A percentile compares a stretch with the other conserved stretches of the same genome.
Conservation (phyloP, 2,113 vertebrate genomes). For the Daubentonia madagascariensis region DNA sequence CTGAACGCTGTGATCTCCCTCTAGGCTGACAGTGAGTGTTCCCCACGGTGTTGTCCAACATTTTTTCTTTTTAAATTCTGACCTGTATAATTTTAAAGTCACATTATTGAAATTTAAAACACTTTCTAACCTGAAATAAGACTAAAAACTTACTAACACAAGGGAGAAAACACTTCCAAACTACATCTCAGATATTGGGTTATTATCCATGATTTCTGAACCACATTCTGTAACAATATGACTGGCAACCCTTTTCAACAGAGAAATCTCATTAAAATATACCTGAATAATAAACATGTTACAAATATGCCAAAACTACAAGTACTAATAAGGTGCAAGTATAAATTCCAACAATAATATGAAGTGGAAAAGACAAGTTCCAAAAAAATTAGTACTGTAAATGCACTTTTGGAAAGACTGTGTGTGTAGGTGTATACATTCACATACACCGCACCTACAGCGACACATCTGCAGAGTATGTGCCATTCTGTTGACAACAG, state of each 20-base stretch:
- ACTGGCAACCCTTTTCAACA: not conserved
- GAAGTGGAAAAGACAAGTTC: not conserved
- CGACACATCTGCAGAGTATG: not conserved
- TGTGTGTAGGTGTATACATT: not conserved
- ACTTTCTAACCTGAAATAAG: not conserved
- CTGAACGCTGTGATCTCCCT: not conserved
- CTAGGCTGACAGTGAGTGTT: not conserved
- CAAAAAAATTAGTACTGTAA: not conserved
- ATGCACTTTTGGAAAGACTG: not conserved
- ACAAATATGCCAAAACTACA: not conserved
- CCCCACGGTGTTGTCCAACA: not conserved
- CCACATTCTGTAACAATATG: not conserved
- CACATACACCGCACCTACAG: not conserved
- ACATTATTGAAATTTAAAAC: not conserved
- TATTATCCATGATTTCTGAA: not conserved
- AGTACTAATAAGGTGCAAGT: not conserved
- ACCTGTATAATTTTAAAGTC: not conserved
- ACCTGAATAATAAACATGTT: not conserved
- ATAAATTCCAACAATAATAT: not conserved
- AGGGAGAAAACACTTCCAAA: not conserved
- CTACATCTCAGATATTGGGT: not conserved
- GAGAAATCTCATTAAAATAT: not conserved
- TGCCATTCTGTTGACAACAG: not conserved
- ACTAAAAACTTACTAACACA: not conserved
- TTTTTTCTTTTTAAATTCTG: not conserved